A percentile compares a stretch with the other conserved stretches of the same genome.
phyloP scores from a whole-genome alignment of 1,140 invertebrate species.

The Octopus sinensis region DNA sequence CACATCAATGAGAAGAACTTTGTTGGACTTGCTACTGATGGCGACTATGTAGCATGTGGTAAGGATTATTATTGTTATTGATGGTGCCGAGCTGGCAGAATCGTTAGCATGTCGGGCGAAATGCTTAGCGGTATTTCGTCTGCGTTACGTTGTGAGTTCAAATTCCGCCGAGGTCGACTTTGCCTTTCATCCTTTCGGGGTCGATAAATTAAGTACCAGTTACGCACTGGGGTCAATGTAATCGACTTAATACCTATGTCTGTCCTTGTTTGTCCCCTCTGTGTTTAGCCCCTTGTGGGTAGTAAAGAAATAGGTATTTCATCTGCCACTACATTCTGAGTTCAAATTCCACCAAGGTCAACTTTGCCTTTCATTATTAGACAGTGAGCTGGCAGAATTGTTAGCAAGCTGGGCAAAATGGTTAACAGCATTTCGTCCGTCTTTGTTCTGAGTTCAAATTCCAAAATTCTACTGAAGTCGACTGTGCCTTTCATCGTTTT shows the following conservation, averaged over 20 bases:
- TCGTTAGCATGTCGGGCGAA: neutral
- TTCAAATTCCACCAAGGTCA: too few relatives aligned
- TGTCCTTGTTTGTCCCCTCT: too few relatives aligned
- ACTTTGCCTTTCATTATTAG: too few relatives aligned
- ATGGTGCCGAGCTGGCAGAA: neutral
- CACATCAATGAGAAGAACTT: conserved; percentile 97
- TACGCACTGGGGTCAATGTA: neutral
- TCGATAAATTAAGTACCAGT: neutral
- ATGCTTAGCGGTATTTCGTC: neutral
- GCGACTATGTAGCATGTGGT: conserved; percentile 90
- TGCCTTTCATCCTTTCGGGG: neutral
- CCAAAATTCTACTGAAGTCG: too few relatives aligned
- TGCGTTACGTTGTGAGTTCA: neutral
- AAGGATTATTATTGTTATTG: conserved; percentile 22
- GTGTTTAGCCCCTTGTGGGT: too few relatives aligned
- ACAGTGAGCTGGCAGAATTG: too few relatives aligned
- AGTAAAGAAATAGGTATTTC: too few relatives aligned
- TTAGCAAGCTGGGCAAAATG: too few relatives aligned
- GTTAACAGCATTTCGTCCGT: too few relatives aligned
- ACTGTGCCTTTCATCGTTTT: too few relatives aligned
- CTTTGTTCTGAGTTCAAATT: too few relatives aligned
- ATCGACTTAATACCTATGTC: neutral
- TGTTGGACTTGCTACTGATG: conserved; percentile 92
- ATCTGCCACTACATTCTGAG: too few relatives aligned
- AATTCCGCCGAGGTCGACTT: neutral